Evolutionary conservation across 2,888 invertebrate species (phyloP), one percentile per base, ranked within the genome.

Genomic region (Adelognathus sp.): DNA sequence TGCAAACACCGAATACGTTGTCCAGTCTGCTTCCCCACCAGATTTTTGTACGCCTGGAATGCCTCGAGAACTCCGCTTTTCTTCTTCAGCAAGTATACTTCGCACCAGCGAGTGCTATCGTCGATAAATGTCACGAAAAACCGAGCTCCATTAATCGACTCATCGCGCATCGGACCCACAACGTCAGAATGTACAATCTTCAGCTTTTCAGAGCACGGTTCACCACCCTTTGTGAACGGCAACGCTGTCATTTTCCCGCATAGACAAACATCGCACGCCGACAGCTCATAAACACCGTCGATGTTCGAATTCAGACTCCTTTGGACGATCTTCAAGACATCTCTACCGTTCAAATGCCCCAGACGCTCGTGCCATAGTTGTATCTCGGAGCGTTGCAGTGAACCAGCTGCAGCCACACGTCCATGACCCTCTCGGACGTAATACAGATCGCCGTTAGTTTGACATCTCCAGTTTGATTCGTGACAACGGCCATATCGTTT

Each of bases 41-140:
- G 39, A 11, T 2, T 11, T 29, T 80, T 77, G 64, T 61, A 84
- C 3, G n/a, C 11, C 41, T 72, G 56, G 44, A 83, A 81, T 6
- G 64, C 67, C 5, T 74, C 61, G 1, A 80, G 33, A 7, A 64
- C 81, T 1, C 72, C 77, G n/a, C 72, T 64, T 36, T 81, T 82
- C 36, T 56, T 27, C 9, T 41, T 79, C 2, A 79, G 7, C 24
- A 81, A 76, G 11, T 64, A 54, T 0, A 83, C 76, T 41, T 80
- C 73, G 56, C 80, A 76, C 75, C 76, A 83, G 7, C 81, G 3
- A 4, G 75, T 33, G 3, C 27, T 14, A 7, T 75, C 60, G 11
- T 75, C 69, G 4, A 75, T 24, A 18, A 75, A 69, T 3, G 46
- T 50, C 2, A 75, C 69, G 31, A 69, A 67, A 39, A 41, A 69